Conservation (phyloP, 2,797 vertebrate species). For the Prionace glauca region DNA sequence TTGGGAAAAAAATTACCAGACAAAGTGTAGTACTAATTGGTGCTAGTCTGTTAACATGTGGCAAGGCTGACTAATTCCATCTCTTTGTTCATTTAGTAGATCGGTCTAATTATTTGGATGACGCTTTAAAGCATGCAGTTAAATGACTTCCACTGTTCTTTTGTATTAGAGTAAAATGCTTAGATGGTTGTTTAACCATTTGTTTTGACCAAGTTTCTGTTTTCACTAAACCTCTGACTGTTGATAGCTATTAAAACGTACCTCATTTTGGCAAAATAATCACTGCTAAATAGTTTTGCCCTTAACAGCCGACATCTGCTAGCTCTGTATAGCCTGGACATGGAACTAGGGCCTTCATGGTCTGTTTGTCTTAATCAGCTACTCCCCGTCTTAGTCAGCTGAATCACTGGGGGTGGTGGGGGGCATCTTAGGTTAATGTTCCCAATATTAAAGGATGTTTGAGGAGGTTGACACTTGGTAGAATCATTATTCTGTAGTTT, state of each 20-base stretch:
- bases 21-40: background rate
- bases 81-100: background rate
- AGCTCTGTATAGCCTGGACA: background rate
- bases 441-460: background rate
- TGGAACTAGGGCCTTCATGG: background rate
- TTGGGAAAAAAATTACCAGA: background rate
- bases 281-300: background rate
- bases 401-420: background rate
- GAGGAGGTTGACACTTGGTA: background rate
- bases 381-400: background rate
- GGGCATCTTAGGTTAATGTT: background rate
- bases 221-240: background rate
- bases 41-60: background rate
- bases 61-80: background rate
- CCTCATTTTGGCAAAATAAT: background rate
- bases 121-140: background rate
- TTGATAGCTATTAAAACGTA: background rate
- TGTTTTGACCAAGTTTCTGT: background rate
- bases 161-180: background rate
- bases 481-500: background rate
- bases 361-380: background rate
- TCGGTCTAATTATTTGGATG: constrained; percentile 2
- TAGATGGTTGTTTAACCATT: background rate
- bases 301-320: background rate
- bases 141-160: background rate